Conservation (phyloP, 2,888 invertebrate genomes). For the Ornithoptera priamus region DNA sequence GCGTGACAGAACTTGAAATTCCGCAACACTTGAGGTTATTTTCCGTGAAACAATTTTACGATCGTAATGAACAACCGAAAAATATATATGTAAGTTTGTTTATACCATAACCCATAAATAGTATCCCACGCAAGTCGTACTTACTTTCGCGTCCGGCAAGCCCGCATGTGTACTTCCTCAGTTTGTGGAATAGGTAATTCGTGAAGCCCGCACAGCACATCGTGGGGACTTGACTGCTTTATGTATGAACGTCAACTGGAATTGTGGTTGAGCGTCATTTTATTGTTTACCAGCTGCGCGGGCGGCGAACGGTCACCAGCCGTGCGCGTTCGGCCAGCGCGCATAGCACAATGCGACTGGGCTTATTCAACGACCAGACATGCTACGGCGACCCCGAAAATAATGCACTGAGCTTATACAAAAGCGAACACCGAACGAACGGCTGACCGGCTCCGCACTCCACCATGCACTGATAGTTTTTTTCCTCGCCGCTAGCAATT, state of each 20-base stretch:
- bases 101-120: slow-evolving; percentile 26
- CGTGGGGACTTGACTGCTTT: slow-evolving; percentile 49
- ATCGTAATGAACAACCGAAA: slow-evolving; percentile 14
- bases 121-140: slow-evolving; percentile 40
- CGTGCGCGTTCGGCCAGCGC: slow-evolving; percentile 52
- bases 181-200: slow-evolving; percentile 72
- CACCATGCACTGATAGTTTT: slow-evolving; percentile 63
- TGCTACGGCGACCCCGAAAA: slow-evolving; percentile 51
- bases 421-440: slow-evolving; percentile 38
- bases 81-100: slow-evolving; percentile 27
- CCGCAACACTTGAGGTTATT: slow-evolving; percentile 1
- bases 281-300: slow-evolving; percentile 45
- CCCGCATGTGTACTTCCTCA: slow-evolving; percentile 76
- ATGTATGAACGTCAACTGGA: slow-evolving; percentile 44
- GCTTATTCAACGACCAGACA: slow-evolving; percentile 47
- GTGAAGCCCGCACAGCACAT: slow-evolving; percentile 73
- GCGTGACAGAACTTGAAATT: not conserved
- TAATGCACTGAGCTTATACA: slow-evolving; percentile 48
- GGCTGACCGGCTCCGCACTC: slow-evolving; percentile 48
- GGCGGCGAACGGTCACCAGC: slow-evolving; percentile 29
- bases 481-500: slow-evolving; percentile 64
- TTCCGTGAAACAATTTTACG: slow-evolving; percentile 2
- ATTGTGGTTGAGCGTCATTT: slow-evolving; percentile 58
- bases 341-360: slow-evolving; percentile 59
- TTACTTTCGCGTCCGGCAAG: slow-evolving; percentile 73